Base-by-base conservation (phyloP, 2,888 invertebrate species). In the Sphaeridia pumilis region DNA sequence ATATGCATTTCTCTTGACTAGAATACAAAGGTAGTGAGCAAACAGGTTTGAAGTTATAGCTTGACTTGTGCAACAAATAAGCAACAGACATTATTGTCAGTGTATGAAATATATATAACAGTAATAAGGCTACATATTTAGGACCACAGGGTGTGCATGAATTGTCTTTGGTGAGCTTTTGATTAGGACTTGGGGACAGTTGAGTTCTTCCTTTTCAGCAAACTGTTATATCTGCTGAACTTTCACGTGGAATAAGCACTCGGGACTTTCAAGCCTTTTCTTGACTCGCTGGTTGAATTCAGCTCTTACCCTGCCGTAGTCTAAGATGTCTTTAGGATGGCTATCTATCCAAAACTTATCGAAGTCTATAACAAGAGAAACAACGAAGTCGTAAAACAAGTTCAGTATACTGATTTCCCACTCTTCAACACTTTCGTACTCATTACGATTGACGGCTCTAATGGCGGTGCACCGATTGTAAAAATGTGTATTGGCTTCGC, bases 281-380 rank as follows among this genome's bases (percentile, higher is more conserved):
- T 38, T 22, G 34, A 52, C 27, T 12, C 14, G 25, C 17, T 46
- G 27, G 34, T 52, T 46, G 41, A 52, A 52, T 31, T 36, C 46
- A 21, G 46, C 26, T 21, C 46, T 46, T 54, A 95, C 85, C 44
- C 78, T 76, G 28, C 88, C 86, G 71, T 95, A 97, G 68, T 94
- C 89, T 95, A 97, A 97, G 59, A 97, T 89, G 69, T 88, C 86
- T 61, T 78, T 79, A 1, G 97, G 95, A 67, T 89, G 87, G 22
- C 87, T 84, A 59, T 83, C 80, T 63, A 92, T 79, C 97, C 97
- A 97, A 72, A 87, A 85, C 66, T 84, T 82, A 73, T 94, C 92
- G 74, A 97, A 97, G 68, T 93, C 87, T 69, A 84, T 86, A 71
- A 94, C 89, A 48, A 95, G 74, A 70, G 88, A 90, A 71, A 90